These are phyloP conservation scores for Stegophylla sp. DNA, from an alignment of 2,888 invertebrate species.

Conservation along the genomic window DNA sequence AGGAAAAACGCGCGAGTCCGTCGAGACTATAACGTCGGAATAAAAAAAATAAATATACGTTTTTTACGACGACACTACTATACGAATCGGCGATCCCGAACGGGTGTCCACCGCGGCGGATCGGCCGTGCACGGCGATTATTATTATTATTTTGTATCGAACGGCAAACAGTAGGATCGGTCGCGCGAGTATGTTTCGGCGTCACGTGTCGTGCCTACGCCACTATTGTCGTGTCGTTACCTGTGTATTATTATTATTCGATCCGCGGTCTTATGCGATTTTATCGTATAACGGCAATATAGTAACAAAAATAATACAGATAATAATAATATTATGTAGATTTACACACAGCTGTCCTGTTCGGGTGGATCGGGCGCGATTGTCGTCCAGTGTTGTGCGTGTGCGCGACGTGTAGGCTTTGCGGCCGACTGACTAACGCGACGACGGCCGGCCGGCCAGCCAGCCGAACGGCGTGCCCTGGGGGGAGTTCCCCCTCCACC, in stretches of 20 bases:
- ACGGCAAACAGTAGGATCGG: too few species aligned
- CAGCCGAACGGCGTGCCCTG: conserved; percentile 7
- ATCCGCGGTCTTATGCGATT: too few species aligned
- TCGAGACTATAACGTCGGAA: background rate
- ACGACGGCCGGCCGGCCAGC: conserved; percentile 19
- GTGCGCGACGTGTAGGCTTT: conserved; percentile 11
- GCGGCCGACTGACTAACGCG: conserved; percentile 48
- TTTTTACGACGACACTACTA: background rate
- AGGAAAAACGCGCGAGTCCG: background rate
- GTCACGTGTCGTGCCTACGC: background rate
- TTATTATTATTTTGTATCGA: too few species aligned
- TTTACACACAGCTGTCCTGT: too few species aligned
- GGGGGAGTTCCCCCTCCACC: conserved; percentile 14
- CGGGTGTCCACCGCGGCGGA: background rate
- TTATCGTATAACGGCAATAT: background rate
- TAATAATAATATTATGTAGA: background rate
- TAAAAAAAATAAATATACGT: background rate
- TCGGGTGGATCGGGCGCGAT: background rate
- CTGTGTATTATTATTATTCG: too few species aligned
- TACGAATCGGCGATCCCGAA: background rate
- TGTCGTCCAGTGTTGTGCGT: background rate
- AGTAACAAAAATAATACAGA: background rate
- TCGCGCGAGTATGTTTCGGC: too few species aligned
- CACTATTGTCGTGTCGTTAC: too few species aligned
- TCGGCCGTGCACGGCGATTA: background rate